phyloP scores from a whole-genome alignment of 2,797 vertebrate species.

The Falco biarmicus region DNA sequence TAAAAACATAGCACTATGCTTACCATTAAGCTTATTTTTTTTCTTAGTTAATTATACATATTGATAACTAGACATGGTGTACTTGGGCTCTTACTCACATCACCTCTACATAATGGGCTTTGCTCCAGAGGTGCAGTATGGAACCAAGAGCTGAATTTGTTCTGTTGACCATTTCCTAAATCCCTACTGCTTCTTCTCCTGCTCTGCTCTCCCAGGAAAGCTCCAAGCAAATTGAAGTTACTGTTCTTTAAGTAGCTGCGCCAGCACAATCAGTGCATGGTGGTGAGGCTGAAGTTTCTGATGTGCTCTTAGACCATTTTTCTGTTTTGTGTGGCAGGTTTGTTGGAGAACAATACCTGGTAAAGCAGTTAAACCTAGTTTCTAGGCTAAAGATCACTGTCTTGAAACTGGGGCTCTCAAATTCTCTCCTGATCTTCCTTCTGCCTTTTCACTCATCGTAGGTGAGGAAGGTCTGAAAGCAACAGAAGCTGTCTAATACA shows the following conservation, averaged over 20 bases:
- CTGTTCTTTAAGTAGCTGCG: background rate
- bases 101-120: background rate
- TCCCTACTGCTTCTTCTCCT: background rate
- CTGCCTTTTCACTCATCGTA: background rate
- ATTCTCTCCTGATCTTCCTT: background rate
- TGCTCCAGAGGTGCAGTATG: background rate
- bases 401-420: accelerated
- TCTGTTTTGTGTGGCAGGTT: background rate
- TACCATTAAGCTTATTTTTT: background rate
- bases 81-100: background rate
- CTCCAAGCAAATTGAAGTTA: background rate
- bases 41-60: background rate
- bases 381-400: background rate
- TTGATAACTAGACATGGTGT: background rate
- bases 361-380: background rate
- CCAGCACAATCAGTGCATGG: background rate
- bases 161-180: background rate
- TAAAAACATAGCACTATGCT: background rate
- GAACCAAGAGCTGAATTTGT: background rate
- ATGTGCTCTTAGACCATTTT: background rate
- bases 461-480: background rate
- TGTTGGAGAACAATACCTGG: background rate
- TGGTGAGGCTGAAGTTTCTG: background rate
- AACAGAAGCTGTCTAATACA: background rate
- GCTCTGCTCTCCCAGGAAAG: background rate